Percentiles rank a stretch among this genome's conserved stretches.
Conservation (phyloP, 2,888 invertebrate genomes). For the Amblyteles armatorius region DNA sequence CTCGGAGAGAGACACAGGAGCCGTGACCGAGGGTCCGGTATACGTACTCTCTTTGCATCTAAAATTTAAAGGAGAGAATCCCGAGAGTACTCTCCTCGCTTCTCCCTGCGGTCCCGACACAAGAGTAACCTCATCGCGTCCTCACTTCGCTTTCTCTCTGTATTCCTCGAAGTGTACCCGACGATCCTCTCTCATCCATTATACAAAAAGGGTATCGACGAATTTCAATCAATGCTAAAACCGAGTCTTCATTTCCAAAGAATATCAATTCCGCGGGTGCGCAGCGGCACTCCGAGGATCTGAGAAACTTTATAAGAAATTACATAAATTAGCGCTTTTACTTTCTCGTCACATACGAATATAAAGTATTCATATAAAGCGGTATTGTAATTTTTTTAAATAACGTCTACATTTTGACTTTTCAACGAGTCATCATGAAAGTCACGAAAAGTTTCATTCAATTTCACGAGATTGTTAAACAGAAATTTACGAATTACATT, state of each 20-base stretch:
- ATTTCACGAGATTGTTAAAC: not conserved
- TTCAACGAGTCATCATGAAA: not conserved
- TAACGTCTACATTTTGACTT: not conserved
- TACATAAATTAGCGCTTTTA: not conserved
- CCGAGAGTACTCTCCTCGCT: constrained; percentile 63
- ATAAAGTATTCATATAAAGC: not conserved
- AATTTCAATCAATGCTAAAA: constrained; percentile 40
- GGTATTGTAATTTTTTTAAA: not conserved
- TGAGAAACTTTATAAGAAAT: not conserved
- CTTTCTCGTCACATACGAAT: not conserved
- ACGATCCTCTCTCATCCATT: constrained; percentile 41
- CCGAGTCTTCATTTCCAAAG: constrained; percentile 6
- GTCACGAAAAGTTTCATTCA: not conserved
- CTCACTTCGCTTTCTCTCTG: constrained; percentile 20
- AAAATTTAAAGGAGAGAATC: constrained; percentile 66
- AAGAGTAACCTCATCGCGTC: constrained; percentile 40
- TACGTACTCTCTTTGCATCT: constrained; percentile 64
- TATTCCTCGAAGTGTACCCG: not conserved
- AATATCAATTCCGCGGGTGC: not conserved
- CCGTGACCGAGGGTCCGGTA: constrained; percentile 55
- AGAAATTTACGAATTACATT: not conserved
- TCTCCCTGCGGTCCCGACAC: constrained; percentile 65
- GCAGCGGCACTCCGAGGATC: not conserved
- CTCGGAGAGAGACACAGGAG: constrained; percentile 68
- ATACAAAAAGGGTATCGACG: constrained; percentile 34